Base-by-base conservation (phyloP, 2,797 vertebrate species). In the Allobates femoralis region DNA sequence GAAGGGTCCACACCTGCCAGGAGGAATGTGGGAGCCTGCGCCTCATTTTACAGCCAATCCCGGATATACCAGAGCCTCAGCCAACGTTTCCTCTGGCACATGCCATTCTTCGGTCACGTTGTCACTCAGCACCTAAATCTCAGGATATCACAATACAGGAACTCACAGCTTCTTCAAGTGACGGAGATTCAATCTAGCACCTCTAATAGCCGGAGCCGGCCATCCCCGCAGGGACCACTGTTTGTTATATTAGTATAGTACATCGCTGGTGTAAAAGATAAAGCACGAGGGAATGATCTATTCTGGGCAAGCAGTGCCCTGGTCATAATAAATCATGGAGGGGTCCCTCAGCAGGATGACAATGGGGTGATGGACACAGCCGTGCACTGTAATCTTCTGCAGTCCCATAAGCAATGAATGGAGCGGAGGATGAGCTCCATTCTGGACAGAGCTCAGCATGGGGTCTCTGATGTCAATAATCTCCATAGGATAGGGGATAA, bases 1-100 rank as follows among this genome's bases (percentile, higher is more conserved):
- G 58, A 56, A 12, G 51, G 16, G 21, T 53, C 51, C 23, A 11
- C 66, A 55, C 46, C 15, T 26, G 18, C 67, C 16, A 30, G 66
- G 66, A 55, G 50, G 67, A 55, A 69, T 81, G 64, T 21, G 2
- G 62, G 62, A n/a, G 46, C 50, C 34, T 28, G 19, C 3, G 32
- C 30, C 56, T 64, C 66, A 58, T 81, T 74, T 81, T 30, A 81
- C 67, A 75, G 85, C 78, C 85, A 86, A 75, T 26, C 32, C 12
- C 84, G 51, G 55, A 34, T 30, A 86, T 81, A 75, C 67, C 78
- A 53, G 66, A 64, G 41, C 18, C 56, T 11, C 55, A 30, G 84
- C 84, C 85, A 86, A 81, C 41, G 64, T 71, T 81, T 81, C 79
- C 80, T 58, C 85, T 86, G 85, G 85, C 78, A 81, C 66, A 81